Conservation (phyloP, 2,797 vertebrate genomes). For the Galagoides demidoff region DNA sequence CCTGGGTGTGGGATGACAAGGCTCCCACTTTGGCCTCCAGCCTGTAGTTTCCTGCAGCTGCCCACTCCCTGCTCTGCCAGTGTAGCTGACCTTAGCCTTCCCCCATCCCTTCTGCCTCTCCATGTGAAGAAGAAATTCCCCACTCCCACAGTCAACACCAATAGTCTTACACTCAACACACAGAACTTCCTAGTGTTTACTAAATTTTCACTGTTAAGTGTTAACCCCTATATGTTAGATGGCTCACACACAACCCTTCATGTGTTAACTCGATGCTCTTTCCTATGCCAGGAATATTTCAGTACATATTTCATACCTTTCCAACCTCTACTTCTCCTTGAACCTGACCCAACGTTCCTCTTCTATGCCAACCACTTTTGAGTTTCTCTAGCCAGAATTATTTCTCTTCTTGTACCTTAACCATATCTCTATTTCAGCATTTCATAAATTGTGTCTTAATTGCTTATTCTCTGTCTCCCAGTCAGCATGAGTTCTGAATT, state of each 20-base stretch:
- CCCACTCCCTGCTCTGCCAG: neutral
- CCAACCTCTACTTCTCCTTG: neutral
- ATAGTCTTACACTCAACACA: neutral
- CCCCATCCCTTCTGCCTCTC: neutral
- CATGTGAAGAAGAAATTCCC: neutral
- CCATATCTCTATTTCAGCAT: neutral
- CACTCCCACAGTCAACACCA: neutral
- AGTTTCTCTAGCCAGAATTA: neutral
- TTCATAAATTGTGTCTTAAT: conserved; percentile 28
- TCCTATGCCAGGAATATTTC: neutral
- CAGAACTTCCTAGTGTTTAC: neutral
- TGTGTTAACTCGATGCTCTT: neutral
- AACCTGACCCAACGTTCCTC: neutral
- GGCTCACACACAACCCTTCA: neutral
- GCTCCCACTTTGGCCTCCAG: neutral
- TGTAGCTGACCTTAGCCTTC: neutral
- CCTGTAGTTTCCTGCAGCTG: neutral
- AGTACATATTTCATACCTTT: neutral
- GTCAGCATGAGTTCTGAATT: neutral
- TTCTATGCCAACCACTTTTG: neutral
- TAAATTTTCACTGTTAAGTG: neutral
- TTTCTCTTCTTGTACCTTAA: neutral
- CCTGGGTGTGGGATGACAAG: neutral
- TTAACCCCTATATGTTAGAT: neutral
- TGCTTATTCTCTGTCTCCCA: conserved; percentile 32